phyloP scores from a whole-genome alignment of 2,797 vertebrate genomes.

The Synanceia verrucosa region DNA sequence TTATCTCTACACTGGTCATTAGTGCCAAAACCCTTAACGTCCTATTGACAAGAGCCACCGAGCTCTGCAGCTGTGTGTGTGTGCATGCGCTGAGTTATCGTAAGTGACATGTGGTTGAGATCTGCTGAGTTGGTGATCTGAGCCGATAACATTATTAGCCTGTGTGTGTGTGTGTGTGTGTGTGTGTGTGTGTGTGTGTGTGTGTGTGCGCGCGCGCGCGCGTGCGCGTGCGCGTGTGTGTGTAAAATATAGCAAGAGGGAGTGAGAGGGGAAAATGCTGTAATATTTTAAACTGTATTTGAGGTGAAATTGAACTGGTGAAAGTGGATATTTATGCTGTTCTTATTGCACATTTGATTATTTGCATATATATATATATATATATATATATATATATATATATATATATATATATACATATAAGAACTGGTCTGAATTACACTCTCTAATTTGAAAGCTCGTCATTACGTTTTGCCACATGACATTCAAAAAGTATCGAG shows the following conservation, averaged over 20 bases:
- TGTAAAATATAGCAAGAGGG: slow-evolving; percentile 8
- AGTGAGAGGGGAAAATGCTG: neutral
- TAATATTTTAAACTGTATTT: slow-evolving; percentile 23
- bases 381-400: no score
- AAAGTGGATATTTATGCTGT: slow-evolving; percentile 14
- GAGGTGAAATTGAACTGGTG: slow-evolving; percentile 18
- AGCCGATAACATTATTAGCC: slow-evolving; percentile 74
- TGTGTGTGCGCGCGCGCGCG: slow-evolving; percentile 19
- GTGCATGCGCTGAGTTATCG: slow-evolving; percentile 63
- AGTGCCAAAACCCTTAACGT: slow-evolving; percentile 80
- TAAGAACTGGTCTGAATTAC: slow-evolving; percentile 28
- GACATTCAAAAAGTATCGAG: slow-evolving; percentile 50
- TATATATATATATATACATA: no score
- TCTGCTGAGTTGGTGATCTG: slow-evolving; percentile 80
- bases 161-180: slow-evolving; percentile 21
- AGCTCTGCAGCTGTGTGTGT: slow-evolving; percentile 38
- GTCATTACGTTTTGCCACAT: slow-evolving; percentile 25
- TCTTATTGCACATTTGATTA: slow-evolving; percentile 2
- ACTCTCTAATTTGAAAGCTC: slow-evolving; percentile 41
- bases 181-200: slow-evolving; percentile 30
- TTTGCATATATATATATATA: no score
- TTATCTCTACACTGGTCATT: slow-evolving; percentile 83
- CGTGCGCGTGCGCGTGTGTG: slow-evolving; percentile 26
- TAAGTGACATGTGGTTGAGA: slow-evolving; percentile 70
- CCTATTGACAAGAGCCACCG: slow-evolving; percentile 78